Base-by-base conservation (phyloP, 1,140 invertebrate genomes). In the Latrodectus geometricus region DNA sequence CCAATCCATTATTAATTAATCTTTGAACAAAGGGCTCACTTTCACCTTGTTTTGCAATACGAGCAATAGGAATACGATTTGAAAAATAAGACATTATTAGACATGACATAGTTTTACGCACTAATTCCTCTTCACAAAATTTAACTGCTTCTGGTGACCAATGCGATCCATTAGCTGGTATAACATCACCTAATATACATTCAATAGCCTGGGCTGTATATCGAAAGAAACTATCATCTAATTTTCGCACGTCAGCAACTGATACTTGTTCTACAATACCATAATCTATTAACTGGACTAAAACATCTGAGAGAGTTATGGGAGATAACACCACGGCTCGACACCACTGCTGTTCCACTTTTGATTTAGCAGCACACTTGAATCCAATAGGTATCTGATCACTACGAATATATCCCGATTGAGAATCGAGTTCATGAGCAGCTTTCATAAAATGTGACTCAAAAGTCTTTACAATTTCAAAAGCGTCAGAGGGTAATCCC, bases 131-230 rank as follows among this genome's bases (percentile, higher is more conserved):
- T 48, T 82, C 79, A 21, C 76, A 82, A 49, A 69, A 78, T 12
- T 50, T 21, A 50, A 82, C 15, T 2, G 79, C 79, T 17, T 77
- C 80, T 8, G 35, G 17, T 49, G 49, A 17, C 86, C 79, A 83
- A n/a, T 56, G 49, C 15, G 23, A 23, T n/a, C 20, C 7, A 66
- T 14, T 8, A 48, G 56, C 8, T n/a, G 79, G 79, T 20, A 54
- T 14, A 9, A 83, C 86, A 23, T 87, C 86, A 12, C 73, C 86
- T 14, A 87, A 48, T 23, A 83, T 74, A 21, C 86, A 87, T 78
- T 87, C 79, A 50, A 78, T 23, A 65, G 86, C 86, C 35, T 77
- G 74, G 4, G 61, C 69, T 17, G 23, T 49, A 76, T 8, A 20
- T 0, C 52, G 21, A 72, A 50, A 72, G 21, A 76, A 7, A 21